Evolutionary conservation across 2,797 vertebrate genomes (phyloP).

Genomic region (Chiloscyllium punctatum): DNA sequence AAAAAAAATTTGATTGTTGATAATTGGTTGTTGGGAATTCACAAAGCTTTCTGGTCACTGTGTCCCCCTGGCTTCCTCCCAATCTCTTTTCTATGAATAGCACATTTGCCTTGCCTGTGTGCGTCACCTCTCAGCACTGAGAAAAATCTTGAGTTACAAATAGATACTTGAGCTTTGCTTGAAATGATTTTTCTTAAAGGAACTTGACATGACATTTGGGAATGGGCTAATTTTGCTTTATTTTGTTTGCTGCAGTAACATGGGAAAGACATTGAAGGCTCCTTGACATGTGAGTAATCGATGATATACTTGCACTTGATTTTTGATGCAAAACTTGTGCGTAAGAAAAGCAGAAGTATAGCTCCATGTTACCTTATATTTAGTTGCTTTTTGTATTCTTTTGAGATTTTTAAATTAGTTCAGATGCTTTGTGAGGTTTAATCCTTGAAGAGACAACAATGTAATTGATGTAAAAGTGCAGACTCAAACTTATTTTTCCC

Average conservation of each 20-base stretch:
- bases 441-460: background rate
- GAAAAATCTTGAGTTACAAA: background rate
- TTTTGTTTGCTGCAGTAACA: slow-evolving; percentile 26
- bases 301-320: background rate
- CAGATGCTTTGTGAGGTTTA: background rate
- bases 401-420: background rate
- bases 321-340: background rate
- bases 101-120: background rate
- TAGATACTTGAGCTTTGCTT: background rate
- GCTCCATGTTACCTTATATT: background rate
- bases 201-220: background rate
- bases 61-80: background rate
- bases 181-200: background rate
- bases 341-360: background rate
- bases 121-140: background rate
- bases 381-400: too few species aligned
- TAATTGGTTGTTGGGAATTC: background rate
- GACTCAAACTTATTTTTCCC: background rate
- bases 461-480: background rate
- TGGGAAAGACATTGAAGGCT: background rate
- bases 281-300: slow-evolving; percentile 23
- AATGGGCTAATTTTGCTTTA: slow-evolving; percentile 16
- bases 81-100: background rate
- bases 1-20: background rate
- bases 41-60: background rate